Percentiles rank a stretch among this genome's conserved stretches.
These are phyloP conservation scores for Nasonovia ribisnigri DNA, from an alignment of 2,888 invertebrate species.

Conservation along the genomic window DNA sequence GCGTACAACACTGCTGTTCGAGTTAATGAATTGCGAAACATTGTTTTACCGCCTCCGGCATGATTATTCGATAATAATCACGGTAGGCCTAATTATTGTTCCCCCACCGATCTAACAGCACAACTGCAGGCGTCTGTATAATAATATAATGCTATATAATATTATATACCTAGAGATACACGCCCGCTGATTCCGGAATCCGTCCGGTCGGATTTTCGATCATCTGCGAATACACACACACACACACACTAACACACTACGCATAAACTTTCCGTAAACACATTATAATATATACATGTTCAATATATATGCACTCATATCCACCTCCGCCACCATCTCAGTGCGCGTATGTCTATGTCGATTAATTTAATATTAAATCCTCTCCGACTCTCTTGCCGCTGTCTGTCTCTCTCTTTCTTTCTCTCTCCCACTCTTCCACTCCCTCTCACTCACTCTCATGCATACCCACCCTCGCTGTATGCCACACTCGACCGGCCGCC, in stretches of 20 bases:
- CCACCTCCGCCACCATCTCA: neutral
- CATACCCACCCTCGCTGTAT: neutral
- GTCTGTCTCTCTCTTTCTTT: neutral
- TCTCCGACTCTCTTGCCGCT: neutral
- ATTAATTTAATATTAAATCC: conserved; percentile 65
- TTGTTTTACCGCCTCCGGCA: conserved; percentile 42
- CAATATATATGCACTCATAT: neutral
- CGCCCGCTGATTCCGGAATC: conserved; percentile 9
- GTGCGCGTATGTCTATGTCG: conserved; percentile 24
- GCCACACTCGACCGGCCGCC: conserved; percentile 41
- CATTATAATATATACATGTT: neutral
- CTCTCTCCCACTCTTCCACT: neutral
- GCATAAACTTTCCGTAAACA: conserved; percentile 38
- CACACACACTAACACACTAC: neutral
- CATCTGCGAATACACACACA: neutral
- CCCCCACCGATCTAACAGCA: neutral
- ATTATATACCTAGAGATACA: neutral
- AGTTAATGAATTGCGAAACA: conserved; percentile 58
- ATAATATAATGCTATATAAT: neutral
- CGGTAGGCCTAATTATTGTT: conserved; percentile 31
- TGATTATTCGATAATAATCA: conserved; percentile 50
- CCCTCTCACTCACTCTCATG: neutral
- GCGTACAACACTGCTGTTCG: neutral
- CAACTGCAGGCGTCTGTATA: neutral
- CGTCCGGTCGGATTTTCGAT: conserved; percentile 55